phyloP scores from a whole-genome alignment of 2,113 vertebrate species.

The Oreochromis aureus region DNA sequence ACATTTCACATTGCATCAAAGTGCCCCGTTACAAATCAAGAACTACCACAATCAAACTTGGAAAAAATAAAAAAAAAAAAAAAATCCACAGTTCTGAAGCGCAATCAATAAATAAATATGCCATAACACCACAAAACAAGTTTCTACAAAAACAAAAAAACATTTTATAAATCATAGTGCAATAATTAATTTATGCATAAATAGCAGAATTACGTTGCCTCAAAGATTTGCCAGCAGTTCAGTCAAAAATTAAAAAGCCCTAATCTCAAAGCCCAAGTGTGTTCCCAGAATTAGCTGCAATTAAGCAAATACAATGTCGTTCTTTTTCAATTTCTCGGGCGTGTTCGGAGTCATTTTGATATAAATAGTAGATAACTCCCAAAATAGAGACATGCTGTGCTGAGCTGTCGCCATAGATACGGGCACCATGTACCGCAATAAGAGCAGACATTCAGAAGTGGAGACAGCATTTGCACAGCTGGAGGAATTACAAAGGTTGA shows the following conservation, averaged over 20 bases:
- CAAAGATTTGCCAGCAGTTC: constrained; percentile 74
- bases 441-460: constrained; percentile 88
- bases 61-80: not conserved
- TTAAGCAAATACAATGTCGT: constrained; percentile 64
- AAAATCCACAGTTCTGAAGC: constrained; percentile 80
- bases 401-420: constrained; percentile 45
- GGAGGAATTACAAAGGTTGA: constrained; percentile 21
- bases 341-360: constrained; percentile 15
- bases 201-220: constrained; percentile 86
- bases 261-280: constrained; percentile 73
- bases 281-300: constrained; percentile 83
- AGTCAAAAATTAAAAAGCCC: not conserved
- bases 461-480: constrained; percentile 76
- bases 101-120: constrained; percentile 89
- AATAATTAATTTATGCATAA: constrained; percentile 98
- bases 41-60: constrained; percentile 83
- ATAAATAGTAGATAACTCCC: constrained; percentile 86
- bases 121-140: constrained; percentile 86
- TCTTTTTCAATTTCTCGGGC: not conserved
- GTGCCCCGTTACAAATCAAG: constrained; percentile 91
- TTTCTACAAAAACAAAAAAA: constrained; percentile 74
- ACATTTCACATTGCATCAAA: constrained; percentile 83
- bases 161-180: constrained; percentile 94
- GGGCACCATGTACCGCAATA: constrained; percentile 86
- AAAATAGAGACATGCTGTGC: constrained; percentile 83